Evolutionary conservation across 1,140 invertebrate genomes (phyloP), one percentile per base, ranked within the genome.

Genomic region (Geopemphigus sp.): DNA sequence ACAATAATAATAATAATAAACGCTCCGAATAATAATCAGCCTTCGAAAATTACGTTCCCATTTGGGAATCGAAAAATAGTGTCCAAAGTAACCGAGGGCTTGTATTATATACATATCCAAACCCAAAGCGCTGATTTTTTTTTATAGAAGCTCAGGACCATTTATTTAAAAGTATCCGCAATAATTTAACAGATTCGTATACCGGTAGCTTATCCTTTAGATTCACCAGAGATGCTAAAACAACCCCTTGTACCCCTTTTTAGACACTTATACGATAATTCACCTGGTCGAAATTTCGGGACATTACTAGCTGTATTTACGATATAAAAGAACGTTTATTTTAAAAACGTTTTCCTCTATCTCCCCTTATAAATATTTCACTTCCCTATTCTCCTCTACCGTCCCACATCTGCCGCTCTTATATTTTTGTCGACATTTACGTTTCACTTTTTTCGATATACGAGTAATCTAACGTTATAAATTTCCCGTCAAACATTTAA

Each of bases 261-360:
- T 50, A 50, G 45, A 68, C 39, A 50, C 22, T 50, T 68, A 68
- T 68, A 26, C 39, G 45, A 68, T 8, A 50, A 22, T 68, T 68
- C 45, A 68, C 66, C 39, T 68, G 66, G 66, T 68, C 22, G 64
- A 68, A n/a, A 50, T 68, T 68, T 68, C 10, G 22, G 14, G 22
- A 68, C 66, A n/a, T 68, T 68, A 12, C 26, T 50, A 47, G 66
- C 45, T 50, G 66, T 50, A 68, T 68, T 68, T 68, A 68, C 22
- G 66, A 47, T 68, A 50, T 68, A 50, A 68, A 47, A 50, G 14
- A 14, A 68, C 66, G 47, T 68, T 50, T 68, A 68, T 68, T 68
- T 50, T 50, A 68, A 68, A n/a, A n/a, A 68, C 39, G 39, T 50
- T 50, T 68, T 24, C 50, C 39, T 68, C 39, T 50, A 68, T 68